A percentile compares a stretch with the other conserved stretches of the same genome.
phyloP scores from a whole-genome alignment of 35 echinoderm and acorn worm species.

The Lytechinus variegatus region DNA sequence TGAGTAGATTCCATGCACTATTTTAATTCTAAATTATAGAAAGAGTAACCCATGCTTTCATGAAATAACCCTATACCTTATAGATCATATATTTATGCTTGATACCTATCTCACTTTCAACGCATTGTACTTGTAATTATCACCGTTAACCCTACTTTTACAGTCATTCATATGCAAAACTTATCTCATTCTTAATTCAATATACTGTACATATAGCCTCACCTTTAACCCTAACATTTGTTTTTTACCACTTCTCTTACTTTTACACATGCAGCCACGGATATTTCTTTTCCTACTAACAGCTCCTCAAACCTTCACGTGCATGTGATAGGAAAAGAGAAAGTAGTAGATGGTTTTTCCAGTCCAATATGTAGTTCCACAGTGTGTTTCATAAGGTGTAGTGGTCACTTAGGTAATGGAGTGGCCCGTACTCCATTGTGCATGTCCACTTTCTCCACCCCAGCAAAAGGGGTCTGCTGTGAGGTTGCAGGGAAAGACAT shows the following conservation, averaged over 20 bases:
- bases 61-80: not conserved
- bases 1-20: not conserved
- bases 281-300: constrained; percentile 48
- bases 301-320: not conserved
- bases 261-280: constrained; percentile 52
- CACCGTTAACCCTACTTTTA: too few species aligned
- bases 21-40: not conserved
- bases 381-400: not conserved
- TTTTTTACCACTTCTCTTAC: constrained; percentile 10
- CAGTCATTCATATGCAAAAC: not conserved
- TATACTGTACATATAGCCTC: not conserved
- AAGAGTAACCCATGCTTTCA: not conserved
- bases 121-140: too few species aligned
- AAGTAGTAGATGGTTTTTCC: not conserved
- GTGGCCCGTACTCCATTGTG: not conserved
- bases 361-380: not conserved
- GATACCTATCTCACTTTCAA: too few species aligned
- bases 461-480: not conserved
- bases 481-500: not conserved
- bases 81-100: not conserved
- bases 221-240: constrained; percentile 15
- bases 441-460: not conserved
- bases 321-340: constrained; percentile 12
- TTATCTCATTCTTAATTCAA: not conserved
- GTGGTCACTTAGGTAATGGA: not conserved